A percentile compares a stretch with the other conserved stretches of the same genome.
phyloP scores from a whole-genome alignment of 1,140 invertebrate species.

The Sycophaga agraensis region DNA sequence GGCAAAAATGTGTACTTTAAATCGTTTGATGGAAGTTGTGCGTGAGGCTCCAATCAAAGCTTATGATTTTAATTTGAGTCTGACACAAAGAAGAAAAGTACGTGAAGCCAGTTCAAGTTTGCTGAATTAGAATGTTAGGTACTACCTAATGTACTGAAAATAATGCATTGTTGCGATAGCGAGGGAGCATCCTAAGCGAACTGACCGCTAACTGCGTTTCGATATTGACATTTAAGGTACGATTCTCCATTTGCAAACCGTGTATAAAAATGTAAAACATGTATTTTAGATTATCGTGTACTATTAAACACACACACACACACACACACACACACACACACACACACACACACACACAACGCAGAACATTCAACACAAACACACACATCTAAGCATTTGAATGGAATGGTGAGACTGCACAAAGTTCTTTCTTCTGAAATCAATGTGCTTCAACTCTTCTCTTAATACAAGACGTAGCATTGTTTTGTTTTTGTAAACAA shows the following conservation, averaged over 20 bases:
- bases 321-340: constrained; percentile 29
- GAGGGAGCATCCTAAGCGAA: constrained; percentile 6
- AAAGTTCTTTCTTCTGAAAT: constrained; percentile 31
- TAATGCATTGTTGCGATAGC: constrained; percentile 15
- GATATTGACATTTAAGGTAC: constrained; percentile 42
- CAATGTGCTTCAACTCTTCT: constrained; percentile 37
- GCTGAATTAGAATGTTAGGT: constrained; percentile 23
- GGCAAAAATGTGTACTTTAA: constrained; percentile 1
- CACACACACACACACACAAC: constrained; percentile 29
- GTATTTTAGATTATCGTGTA: constrained; percentile 56
- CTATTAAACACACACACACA: constrained; percentile 38
- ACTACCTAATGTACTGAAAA: constrained; percentile 18
- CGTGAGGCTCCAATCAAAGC: constrained; percentile 9
- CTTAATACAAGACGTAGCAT: not conserved
- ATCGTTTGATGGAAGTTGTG: not conserved
- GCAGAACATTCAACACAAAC: not conserved
- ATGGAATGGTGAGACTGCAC: constrained; percentile 30
- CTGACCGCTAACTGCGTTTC: constrained; percentile 36
- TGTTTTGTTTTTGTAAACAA: not conserved
- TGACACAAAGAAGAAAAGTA: constrained; percentile 2
- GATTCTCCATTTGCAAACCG: constrained; percentile 43
- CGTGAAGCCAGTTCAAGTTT: not conserved
- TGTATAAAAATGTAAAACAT: constrained; percentile 53
- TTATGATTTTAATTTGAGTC: constrained; percentile 14
- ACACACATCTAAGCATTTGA: not conserved